Evolutionary conservation across 2,113 vertebrate species (phyloP).

Genomic region (Phasianus colchicus): DNA sequence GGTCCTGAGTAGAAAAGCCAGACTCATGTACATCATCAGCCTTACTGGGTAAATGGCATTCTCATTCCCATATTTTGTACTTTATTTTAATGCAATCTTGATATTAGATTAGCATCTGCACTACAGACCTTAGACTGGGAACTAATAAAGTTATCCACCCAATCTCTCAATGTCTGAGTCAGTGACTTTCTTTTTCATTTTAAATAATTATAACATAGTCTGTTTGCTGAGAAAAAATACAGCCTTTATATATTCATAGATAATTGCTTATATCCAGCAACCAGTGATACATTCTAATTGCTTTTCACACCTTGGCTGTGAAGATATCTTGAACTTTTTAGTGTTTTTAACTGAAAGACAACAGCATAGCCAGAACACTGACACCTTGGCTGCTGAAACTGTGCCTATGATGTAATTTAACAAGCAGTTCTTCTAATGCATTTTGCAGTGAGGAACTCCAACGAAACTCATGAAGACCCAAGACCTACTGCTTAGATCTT

Average conservation of each 20-base stretch:
- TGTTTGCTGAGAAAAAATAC: slow-evolving; percentile 64
- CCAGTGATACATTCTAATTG: slow-evolving; percentile 69
- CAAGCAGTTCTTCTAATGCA: not conserved
- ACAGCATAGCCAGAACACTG: slow-evolving; percentile 21
- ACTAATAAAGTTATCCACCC: slow-evolving; percentile 72
- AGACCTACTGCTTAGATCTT: slow-evolving; percentile 13
- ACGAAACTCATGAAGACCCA: slow-evolving; percentile 17
- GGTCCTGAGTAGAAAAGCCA: not conserved
- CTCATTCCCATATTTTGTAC: slow-evolving; percentile 47
- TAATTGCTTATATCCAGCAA: slow-evolving; percentile 48
- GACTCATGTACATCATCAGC: not conserved
- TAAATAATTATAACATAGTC: slow-evolving; percentile 65
- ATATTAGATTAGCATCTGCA: slow-evolving; percentile 71
- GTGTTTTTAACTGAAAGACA: slow-evolving; percentile 35
- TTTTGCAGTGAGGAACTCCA: slow-evolving; percentile 32
- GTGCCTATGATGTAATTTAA: not conserved
- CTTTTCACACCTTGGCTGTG: slow-evolving; percentile 60
- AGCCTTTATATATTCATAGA: slow-evolving; percentile 61
- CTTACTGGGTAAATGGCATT: slow-evolving; percentile 6
- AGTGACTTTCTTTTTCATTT: slow-evolving; percentile 70
- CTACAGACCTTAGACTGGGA: slow-evolving; percentile 54
- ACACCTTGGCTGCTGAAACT: not conserved
- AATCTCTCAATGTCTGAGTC: slow-evolving; percentile 57
- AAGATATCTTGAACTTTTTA: slow-evolving; percentile 46
- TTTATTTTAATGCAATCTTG: slow-evolving; percentile 54